phyloP scores from a whole-genome alignment of 2,113 vertebrate genomes.

The Nycticebus coucang region DNA sequence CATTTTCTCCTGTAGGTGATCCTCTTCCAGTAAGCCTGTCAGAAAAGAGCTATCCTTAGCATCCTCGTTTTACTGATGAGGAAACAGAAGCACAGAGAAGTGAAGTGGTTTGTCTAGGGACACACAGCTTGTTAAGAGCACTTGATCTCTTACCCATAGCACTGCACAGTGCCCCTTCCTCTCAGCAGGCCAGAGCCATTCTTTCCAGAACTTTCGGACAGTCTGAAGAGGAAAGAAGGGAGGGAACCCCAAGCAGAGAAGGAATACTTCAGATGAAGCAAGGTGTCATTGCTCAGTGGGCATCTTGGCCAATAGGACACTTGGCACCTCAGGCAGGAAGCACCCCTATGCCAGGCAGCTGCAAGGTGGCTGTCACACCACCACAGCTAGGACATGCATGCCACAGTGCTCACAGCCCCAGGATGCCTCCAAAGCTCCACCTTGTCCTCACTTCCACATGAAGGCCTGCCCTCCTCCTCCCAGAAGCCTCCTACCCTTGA shows the following conservation, averaged over 20 bases:
- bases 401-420: not conserved
- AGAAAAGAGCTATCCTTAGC: not conserved
- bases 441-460: not conserved
- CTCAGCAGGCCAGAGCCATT: not conserved
- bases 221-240: not conserved
- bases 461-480: not conserved
- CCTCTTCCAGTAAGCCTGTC: not conserved
- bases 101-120: not conserved
- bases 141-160: not conserved
- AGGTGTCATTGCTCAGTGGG: not conserved
- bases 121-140: not conserved
- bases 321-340: not conserved
- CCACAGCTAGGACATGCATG: not conserved
- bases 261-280: not conserved
- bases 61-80: not conserved
- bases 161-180: not conserved
- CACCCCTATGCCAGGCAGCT: not conserved
- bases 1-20: not conserved
- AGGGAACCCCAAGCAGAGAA: not conserved
- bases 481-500: not conserved
- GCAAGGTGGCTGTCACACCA: no score
- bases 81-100: slow-evolving; percentile 35
- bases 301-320: not conserved
- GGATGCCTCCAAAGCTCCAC: not conserved
- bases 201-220: not conserved